Conservation (phyloP, 1,140 invertebrate genomes). For the Agrypnia vestita region DNA sequence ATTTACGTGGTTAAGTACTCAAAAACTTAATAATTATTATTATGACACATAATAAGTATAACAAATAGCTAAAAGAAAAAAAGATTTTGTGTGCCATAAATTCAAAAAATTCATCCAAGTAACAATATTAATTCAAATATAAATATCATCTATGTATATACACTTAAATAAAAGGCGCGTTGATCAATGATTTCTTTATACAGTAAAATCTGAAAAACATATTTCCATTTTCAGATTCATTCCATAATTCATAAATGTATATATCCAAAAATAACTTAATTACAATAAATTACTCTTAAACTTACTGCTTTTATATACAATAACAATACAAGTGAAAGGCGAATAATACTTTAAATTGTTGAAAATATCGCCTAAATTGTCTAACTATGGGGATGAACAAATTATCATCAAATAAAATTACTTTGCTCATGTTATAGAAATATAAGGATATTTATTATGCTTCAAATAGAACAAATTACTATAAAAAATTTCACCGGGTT, state of each 20-base stretch:
- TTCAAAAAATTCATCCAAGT: conserved; percentile 51
- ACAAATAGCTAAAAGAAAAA: conserved; percentile 45
- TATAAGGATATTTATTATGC: not conserved
- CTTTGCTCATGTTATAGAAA: not conserved
- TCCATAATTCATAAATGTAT: conserved; percentile 51
- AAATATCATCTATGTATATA: conserved; percentile 53
- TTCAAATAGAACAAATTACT: not conserved
- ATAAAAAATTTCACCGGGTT: conserved; percentile 22
- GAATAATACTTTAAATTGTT: conserved; percentile 26
- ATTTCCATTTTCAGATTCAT: not conserved
- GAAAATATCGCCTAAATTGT: conserved; percentile 63
- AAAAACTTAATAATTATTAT: conserved; percentile 55
- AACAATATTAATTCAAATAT: conserved; percentile 54
- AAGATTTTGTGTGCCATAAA: conserved; percentile 60
- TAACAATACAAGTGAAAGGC: conserved; percentile 50
- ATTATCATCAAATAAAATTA: not conserved
- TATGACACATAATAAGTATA: conserved; percentile 60
- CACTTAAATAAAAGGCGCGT: conserved; percentile 54
- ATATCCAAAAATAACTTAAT: conserved; percentile 56
- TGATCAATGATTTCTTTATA: conserved; percentile 30
- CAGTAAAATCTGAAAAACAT: too few species aligned
- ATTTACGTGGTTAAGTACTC: conserved; percentile 49
- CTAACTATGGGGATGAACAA: conserved; percentile 47
- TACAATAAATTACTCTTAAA: conserved; percentile 55
- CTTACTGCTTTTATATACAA: conserved; percentile 40